Percentiles rank a stretch among this genome's conserved stretches.
These are phyloP conservation scores for Epizoanthus stellaris DNA, from an alignment of 92 coral and sea anemone genomes.

Conservation along the genomic window DNA sequence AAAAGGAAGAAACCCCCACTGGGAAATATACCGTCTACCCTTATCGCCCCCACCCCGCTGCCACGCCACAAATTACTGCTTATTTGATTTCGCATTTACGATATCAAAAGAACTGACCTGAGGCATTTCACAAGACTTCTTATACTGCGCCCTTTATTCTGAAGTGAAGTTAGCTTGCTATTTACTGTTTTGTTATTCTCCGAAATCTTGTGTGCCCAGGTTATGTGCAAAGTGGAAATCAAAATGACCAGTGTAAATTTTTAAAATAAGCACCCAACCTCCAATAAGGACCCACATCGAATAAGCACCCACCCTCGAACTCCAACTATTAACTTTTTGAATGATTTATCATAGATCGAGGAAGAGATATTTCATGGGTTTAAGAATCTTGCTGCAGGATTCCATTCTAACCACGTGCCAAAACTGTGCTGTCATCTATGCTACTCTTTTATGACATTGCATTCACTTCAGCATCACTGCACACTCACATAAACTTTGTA, in stretches of 20 bases:
- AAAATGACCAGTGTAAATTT: conserved; percentile 13
- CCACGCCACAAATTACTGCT: too few relatives aligned
- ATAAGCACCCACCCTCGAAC: conserved; percentile 3
- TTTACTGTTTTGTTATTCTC: conserved; percentile 15
- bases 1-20: too few relatives aligned
- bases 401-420: conserved; percentile 2
- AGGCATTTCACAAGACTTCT: too few relatives aligned
- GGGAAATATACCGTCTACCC: too few relatives aligned
- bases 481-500: conserved; percentile 8
- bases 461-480: conserved; percentile 10
- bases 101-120: too few relatives aligned
- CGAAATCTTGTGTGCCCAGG: not conserved
- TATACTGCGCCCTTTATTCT: conserved; percentile 7
- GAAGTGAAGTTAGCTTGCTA: not conserved
- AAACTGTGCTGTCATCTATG: conserved; percentile 13
- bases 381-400: too few relatives aligned
- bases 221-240: not conserved
- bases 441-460: conserved; percentile 11
- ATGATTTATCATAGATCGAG: not conserved
- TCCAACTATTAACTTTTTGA: conserved; percentile 7
- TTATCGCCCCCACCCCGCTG: too few relatives aligned
- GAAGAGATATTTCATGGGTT: too few relatives aligned
- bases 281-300: conserved; percentile 19
- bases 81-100: too few relatives aligned
- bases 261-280: conserved; percentile 6